Percentiles rank a stretch among this genome's conserved stretches.
These are phyloP conservation scores for Pristionchus japonicus DNA, from an alignment of 2,888 invertebrate species.

Conservation along the genomic window DNA sequence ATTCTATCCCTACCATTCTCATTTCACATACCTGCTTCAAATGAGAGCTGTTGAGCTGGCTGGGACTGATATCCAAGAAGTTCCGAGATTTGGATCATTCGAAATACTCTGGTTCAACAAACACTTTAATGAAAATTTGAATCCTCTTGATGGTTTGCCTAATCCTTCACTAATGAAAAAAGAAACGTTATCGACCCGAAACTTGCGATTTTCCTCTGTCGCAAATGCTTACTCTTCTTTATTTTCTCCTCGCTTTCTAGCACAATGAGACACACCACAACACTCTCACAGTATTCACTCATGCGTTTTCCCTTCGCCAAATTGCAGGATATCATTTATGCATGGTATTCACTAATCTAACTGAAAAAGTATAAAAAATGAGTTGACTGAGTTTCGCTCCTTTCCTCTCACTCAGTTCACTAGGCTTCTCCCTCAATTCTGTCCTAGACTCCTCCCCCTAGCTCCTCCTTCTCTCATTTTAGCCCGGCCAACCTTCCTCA, in stretches of 20 bases:
- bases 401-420: neutral
- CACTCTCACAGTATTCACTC: neutral
- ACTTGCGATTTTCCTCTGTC: conserved; percentile 1
- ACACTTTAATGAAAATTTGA: no score
- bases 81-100: no score
- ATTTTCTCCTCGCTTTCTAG: conserved; percentile 33
- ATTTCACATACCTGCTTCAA: no score
- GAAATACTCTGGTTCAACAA: no score
- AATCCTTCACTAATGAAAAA: neutral
- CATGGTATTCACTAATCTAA: conserved; percentile 1
- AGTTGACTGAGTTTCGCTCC: neutral
- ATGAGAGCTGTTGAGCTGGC: no score
- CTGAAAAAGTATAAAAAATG: neutral
- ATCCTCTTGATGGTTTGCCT: no score
- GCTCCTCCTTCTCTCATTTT: conserved; percentile 76
- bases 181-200: neutral
- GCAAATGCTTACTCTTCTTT: conserved; percentile 10
- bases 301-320: neutral
- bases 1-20: no score
- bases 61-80: no score
- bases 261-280: neutral
- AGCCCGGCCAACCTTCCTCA: conserved; percentile 98
- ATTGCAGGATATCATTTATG: conserved; percentile 4
- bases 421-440: neutral
- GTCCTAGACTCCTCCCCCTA: conserved; percentile 35